Evolutionary conservation across 2,797 vertebrate genomes (phyloP), one percentile per base, ranked within the genome.

Genomic region (Chloroceryle amazona): DNA sequence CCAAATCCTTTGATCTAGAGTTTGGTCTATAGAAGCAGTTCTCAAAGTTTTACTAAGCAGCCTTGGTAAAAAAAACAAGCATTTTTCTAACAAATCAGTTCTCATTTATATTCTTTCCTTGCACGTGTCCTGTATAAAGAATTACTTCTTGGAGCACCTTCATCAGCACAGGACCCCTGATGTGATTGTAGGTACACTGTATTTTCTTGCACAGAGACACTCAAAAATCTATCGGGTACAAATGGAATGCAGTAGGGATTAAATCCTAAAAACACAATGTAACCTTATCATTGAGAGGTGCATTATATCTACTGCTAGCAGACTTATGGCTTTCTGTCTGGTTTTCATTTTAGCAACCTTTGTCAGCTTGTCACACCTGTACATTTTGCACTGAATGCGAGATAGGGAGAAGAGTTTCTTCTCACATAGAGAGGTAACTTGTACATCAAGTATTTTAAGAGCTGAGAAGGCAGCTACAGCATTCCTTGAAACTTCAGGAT

Each of bases 401-500:
- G 66, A 89, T 3, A 86, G n/a, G 33, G 58, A 85, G 35, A 52
- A 6, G 65, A 73, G 15, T 88, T 81, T 95, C 82, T 92, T 70
- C 68, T 92, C 66, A 84, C 82, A 90, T 84, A 31, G 35, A 60
- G 31, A 74, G 11, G 33, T 26, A 92, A 80, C 51, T 87, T 91
- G 60, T 75, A 55, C 91, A 78, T 54, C 70, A 94, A 75, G 65
- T 87, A 61, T 90, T 67, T 42, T n/a, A 81, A 65, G 54, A 71
- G 55, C 63, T 93, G 76, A 88, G 83, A 93, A 90, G 81, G 73
- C 26, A 95, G 74, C 61, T 80, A 51, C 31, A 70, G 80, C 65
- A 71, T 86, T 84, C 93, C 68, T 49, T 35, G 73, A 95, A 94
- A 62, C 41, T 26, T 46, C 23, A 16, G 21, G 35, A 28, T 76